These are phyloP conservation scores for Scaeva pyrastri DNA, from an alignment of 2,888 invertebrate species.

Conservation along the genomic window DNA sequence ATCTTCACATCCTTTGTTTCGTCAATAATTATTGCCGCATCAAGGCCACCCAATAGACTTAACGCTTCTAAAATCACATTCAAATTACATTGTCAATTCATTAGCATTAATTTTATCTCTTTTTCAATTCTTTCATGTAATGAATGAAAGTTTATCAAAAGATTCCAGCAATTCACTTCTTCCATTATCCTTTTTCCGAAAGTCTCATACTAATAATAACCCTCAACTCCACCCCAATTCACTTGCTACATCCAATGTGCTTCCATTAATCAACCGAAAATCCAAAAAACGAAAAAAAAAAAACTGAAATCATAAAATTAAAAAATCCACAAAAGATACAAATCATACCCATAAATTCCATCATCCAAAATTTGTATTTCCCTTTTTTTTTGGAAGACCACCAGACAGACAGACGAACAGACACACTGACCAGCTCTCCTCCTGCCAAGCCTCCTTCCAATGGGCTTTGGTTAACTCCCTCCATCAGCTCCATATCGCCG, in stretches of 20 bases:
- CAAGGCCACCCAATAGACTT: too few species aligned
- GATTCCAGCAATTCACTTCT: slow-evolving; percentile 34
- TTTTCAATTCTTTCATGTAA: slow-evolving; percentile 13
- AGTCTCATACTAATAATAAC: slow-evolving; percentile 13
- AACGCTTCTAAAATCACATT: too few species aligned
- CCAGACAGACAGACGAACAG: slow-evolving; percentile 66
- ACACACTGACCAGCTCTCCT: slow-evolving; percentile 60
- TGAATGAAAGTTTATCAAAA: slow-evolving; percentile 23
- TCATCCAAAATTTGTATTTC: not conserved
- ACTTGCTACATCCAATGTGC: slow-evolving; percentile 54
- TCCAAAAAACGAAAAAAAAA: slow-evolving; percentile 9
- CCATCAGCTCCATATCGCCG: not conserved
- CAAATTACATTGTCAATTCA: too few species aligned
- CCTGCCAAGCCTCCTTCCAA: not conserved
- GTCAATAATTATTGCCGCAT: too few species aligned
- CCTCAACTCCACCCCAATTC: slow-evolving; percentile 58
- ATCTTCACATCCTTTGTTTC: too few species aligned
- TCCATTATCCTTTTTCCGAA: slow-evolving; percentile 3
- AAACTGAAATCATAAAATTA: slow-evolving; percentile 1
- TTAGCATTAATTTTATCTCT: too few species aligned
- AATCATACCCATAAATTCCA: slow-evolving; percentile 58
- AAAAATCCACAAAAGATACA: slow-evolving; percentile 41
- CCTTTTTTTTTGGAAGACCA: slow-evolving; percentile 43
- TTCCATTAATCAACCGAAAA: slow-evolving; percentile 66
- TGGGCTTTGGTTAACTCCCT: not conserved